Conservation (phyloP, 1,140 invertebrate species). For the Drosophila carrolli region DNA sequence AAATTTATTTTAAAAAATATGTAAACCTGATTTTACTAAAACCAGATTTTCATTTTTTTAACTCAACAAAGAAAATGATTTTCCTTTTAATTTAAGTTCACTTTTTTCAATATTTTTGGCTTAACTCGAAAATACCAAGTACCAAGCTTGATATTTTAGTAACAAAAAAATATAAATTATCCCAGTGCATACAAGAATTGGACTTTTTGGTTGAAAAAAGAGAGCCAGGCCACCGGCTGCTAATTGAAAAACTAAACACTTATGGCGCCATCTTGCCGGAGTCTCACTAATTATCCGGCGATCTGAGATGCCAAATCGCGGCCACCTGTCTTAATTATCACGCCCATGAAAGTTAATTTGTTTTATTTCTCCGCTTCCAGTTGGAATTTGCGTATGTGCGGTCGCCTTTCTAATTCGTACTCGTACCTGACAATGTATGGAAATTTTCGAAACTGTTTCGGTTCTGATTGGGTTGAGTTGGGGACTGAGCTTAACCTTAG, state of each 20-base stretch:
- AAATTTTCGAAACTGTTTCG: slow-evolving; percentile 43
- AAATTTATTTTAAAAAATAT: too few species aligned
- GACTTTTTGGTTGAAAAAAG: neutral
- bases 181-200: slow-evolving; percentile 10
- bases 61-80: too few species aligned
- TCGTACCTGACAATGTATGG: slow-evolving; percentile 63
- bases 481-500: slow-evolving; percentile 58
- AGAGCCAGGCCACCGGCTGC: slow-evolving; percentile 23
- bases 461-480: slow-evolving; percentile 25
- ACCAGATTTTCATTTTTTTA: too few species aligned
- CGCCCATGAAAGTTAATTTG: slow-evolving; percentile 47
- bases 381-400: slow-evolving; percentile 19
- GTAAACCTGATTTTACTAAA: too few species aligned
- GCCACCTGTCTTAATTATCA: slow-evolving; percentile 55
- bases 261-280: slow-evolving; percentile 46
- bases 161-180: neutral
- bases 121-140: too few species aligned
- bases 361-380: slow-evolving; percentile 30
- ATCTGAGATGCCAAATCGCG: slow-evolving; percentile 39
- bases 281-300: slow-evolving; percentile 33
- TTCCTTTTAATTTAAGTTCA: too few species aligned
- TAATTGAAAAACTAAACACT: slow-evolving; percentile 54
- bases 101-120: too few species aligned
- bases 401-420: slow-evolving; percentile 69
- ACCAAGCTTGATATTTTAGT: neutral